Base-by-base conservation (phyloP, 2,888 invertebrate genomes). In the Nowickia ferox region DNA sequence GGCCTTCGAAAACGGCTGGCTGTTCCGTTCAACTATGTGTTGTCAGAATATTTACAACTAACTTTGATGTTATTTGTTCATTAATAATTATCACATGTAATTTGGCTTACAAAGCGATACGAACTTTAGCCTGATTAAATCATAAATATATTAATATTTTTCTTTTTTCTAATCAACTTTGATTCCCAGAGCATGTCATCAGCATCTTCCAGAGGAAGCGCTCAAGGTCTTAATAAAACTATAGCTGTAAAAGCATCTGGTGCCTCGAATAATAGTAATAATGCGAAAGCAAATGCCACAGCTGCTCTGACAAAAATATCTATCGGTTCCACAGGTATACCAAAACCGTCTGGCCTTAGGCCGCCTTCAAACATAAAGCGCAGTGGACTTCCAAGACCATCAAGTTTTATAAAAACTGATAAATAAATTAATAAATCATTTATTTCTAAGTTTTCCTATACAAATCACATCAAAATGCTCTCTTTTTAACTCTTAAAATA, bases 341-440 rank as follows among this genome's bases (percentile, higher is more conserved):
- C 92, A 13, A 93, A 92, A 87, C 92, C 93, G 10, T 92, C 92
- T 46, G 92, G 92, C 42, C 86, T 92, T 59, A 88, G 92, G 57
- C 92, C 89, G 61, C 92, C 92, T 9, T 89, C 92, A 61, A 83
- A 81, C 51, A 90, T 89, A 77, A 87, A 88, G 88, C 91, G 91
- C 84, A 93, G 93, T 88, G 92, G 91, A 42, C 89, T 93, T 83
- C 93, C 93, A 51, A 81, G 84, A 69, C 87, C 84, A 71, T 81
- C 81, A 15, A 84, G 84, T 84, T 81, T 87, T 75, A 69, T 75
- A 66, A 87, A 84, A 76, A 71, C 79, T 51, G 69, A 85, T 48
- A 82, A 86, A 80, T 86, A 80, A 80, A 77, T 69, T 44, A 38
- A 19, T 44, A 80, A 77, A 74, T 44, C 22, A 19, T 44, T 30